Evolutionary conservation across 2,797 vertebrate genomes (phyloP).

Genomic region (Peromyscus melanophrys): DNA sequence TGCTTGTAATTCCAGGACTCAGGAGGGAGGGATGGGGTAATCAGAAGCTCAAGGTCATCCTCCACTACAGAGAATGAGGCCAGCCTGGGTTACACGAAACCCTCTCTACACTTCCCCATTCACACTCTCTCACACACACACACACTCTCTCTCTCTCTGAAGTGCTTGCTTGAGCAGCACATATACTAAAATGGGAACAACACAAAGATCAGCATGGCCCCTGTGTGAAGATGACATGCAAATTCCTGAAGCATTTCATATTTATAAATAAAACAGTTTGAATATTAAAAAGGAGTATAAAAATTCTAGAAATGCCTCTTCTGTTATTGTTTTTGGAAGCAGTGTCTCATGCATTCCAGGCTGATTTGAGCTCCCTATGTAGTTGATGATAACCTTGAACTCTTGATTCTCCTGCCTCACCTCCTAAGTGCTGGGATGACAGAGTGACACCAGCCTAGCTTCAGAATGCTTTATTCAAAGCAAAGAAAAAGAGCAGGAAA

Average conservation of each 20-base stretch:
- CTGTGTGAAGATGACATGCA: not conserved
- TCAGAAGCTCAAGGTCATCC: not conserved
- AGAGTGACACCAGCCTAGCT: not conserved
- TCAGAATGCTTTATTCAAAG: constrained; percentile 45
- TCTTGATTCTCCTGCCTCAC: too few relatives aligned
- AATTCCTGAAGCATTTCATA: not conserved
- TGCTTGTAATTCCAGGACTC: not conserved
- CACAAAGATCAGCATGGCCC: not conserved
- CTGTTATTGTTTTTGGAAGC: not conserved
- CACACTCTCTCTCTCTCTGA: not conserved
- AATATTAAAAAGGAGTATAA: not conserved
- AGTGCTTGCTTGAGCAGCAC: not conserved
- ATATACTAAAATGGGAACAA: not conserved
- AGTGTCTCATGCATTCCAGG: not conserved
- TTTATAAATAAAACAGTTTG: not conserved
- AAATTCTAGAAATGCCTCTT: not conserved
- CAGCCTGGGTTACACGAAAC: not conserved
- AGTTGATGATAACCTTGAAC: not conserved
- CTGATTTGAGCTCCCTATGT: not conserved
- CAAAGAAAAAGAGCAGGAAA: constrained; percentile 13
- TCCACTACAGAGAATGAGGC: not conserved
- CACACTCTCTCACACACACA: not conserved
- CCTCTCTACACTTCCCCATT: not conserved
- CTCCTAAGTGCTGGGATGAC: not conserved
- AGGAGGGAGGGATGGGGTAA: not conserved